Conservation (phyloP, 2,797 vertebrate species). For the Hirundo rustica region DNA sequence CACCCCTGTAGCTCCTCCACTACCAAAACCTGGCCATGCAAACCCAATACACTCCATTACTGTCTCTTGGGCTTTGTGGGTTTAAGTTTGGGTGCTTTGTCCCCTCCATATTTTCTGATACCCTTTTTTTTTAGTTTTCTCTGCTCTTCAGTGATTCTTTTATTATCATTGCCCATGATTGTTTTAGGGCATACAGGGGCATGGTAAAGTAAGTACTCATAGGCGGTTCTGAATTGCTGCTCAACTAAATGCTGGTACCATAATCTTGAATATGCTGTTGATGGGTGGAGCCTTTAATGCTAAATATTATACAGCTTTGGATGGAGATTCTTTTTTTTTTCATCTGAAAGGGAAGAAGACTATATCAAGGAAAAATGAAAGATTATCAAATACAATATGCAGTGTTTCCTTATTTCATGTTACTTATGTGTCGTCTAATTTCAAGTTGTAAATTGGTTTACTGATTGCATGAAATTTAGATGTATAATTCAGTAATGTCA, state of each 20-base stretch:
- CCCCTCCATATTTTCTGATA: background rate
- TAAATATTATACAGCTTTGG: background rate
- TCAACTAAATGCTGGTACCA: background rate
- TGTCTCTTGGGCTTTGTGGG: background rate
- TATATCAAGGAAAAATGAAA: background rate
- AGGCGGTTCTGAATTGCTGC: background rate
- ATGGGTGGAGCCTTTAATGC: background rate
- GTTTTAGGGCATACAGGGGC: background rate
- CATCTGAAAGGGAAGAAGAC: background rate
- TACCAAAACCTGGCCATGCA: background rate
- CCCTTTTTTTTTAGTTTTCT: background rate
- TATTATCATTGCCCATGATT: background rate
- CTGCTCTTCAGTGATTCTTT: background rate
- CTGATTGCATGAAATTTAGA: background rate
- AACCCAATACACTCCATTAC: background rate
- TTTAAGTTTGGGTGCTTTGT: background rate
- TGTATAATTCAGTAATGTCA: background rate
- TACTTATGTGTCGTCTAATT: background rate
- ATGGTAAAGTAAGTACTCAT: background rate
- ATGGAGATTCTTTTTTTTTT: background rate
- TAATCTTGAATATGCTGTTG: background rate
- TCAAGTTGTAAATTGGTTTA: background rate
- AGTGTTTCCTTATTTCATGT: background rate
- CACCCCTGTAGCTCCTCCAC: rapidly evolving
- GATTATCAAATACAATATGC: background rate